Evolutionary conservation across 2,888 invertebrate species (phyloP).

Genomic region (Cartodere bifasciata): DNA sequence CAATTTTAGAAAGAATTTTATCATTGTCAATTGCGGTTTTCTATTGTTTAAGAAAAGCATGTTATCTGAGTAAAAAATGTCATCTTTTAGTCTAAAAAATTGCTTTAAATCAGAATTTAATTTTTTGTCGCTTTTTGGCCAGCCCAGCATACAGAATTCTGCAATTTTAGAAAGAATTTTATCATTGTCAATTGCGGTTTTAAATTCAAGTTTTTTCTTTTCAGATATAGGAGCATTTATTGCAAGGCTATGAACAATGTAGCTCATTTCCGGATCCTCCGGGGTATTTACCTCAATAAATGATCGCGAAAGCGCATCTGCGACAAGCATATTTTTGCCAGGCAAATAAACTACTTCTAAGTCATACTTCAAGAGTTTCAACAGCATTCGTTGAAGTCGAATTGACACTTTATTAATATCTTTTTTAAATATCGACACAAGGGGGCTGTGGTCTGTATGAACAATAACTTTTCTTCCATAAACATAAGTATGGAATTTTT

Average conservation of each 20-base stretch:
- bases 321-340: slow-evolving; percentile 12
- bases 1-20: too few species aligned
- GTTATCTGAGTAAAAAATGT: too few species aligned
- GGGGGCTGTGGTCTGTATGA: slow-evolving; percentile 16
- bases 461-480: slow-evolving; percentile 11
- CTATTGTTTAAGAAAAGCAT: too few species aligned
- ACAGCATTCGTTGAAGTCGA: slow-evolving; percentile 12
- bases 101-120: too few species aligned
- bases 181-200: slow-evolving; percentile 1
- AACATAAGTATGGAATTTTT: too few species aligned
- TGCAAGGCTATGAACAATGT: slow-evolving; percentile 7
- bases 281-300: slow-evolving; percentile 1
- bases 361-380: slow-evolving; percentile 11
- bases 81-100: too few species aligned
- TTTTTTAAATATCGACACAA: slow-evolving; percentile 12
- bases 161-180: too few species aligned
- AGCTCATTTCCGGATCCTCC: slow-evolving; percentile 6
- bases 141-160: too few species aligned
- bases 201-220: slow-evolving; percentile 2
- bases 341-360: slow-evolving; percentile 12
- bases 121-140: too few species aligned
- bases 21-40: too few species aligned
- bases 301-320: slow-evolving; percentile 12
- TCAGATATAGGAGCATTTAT: slow-evolving; percentile 7
- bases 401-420: slow-evolving; percentile 9